Base-by-base conservation (phyloP, 2,888 invertebrate genomes). In the Acleris laterana region DNA sequence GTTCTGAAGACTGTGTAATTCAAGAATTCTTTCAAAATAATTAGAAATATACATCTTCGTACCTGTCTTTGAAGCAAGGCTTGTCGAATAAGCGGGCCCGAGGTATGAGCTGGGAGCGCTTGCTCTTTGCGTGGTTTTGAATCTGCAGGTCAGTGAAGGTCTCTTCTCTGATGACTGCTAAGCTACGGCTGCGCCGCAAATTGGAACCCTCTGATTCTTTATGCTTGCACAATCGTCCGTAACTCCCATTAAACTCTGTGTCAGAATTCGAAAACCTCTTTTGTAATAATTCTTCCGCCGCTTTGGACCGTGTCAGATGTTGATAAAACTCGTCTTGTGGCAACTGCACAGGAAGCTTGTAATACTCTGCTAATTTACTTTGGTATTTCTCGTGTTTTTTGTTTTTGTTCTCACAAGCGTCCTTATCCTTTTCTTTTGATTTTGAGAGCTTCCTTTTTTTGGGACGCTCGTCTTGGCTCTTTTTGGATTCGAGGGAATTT, bases 111-210 rank as follows among this genome's bases (percentile, higher is more conserved):
- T 96, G 96, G 60, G 96, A 95, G 76, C 96, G 93, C 79, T 95
- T 94, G 77, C 93, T 94, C 76, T 94, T 93, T 71, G 94, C 94
- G 82, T 94, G 94, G 74, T 94, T 93, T 74, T 94, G 94, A 77
- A 95, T 94, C 84, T 95, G 95, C 77, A 95, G 93, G 79, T 95
- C 95, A 77, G 95, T 95, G 87, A 95, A 96, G 52, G 96, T 95
- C 87, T 96, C 96, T 83, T 96, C 96, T 81, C 96, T 94, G 82
- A 96, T 96, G 69, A 96, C 95, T 70, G 96, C 96, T 80, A 96
- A 94, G 79, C 96, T 96, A 77, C 95, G 93, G 77, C 96, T 96
- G 67, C 93, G 90, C 65, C 96, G 93, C 78, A 96, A 90, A 82
- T 94, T 95, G 56, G 92, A 89, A 51, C 90, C 90, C 79, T 93